These are phyloP conservation scores for Bergia puertoricense DNA, from an alignment of 92 coral and sea anemone species.

Conservation along the genomic window DNA sequence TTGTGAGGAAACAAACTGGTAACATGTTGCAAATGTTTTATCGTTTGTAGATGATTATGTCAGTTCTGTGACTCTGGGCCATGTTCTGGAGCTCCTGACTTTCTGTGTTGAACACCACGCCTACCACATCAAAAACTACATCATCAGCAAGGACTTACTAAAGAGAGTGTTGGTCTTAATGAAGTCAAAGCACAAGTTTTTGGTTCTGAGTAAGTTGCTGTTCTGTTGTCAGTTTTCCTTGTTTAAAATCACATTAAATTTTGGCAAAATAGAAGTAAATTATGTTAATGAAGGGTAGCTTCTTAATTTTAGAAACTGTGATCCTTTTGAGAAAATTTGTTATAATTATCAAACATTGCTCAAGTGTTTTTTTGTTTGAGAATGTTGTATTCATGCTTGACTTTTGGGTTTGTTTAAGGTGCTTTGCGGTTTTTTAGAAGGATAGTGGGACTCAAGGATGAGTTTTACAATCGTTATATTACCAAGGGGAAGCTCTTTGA, in stretches of 20 bases:
- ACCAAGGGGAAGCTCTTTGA: slow-evolving; percentile 95
- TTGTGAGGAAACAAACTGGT: too few species aligned
- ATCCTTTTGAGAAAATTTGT: too few species aligned
- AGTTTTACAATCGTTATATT: slow-evolving; percentile 98
- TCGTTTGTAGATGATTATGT: slow-evolving; percentile 78
- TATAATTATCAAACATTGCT: too few species aligned
- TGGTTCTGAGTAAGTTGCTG: slow-evolving; percentile 86
- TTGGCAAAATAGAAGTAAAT: too few species aligned
- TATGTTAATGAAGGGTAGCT: too few species aligned
- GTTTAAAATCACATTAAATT: too few species aligned
- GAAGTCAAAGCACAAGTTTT: slow-evolving; percentile 94
- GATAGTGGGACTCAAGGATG: slow-evolving; percentile 95
- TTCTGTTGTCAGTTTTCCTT: too few species aligned
- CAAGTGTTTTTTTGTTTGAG: neutral
- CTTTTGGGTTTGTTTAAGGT: slow-evolving; percentile 54
- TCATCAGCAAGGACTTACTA: slow-evolving; percentile 93
- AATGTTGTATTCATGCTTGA: neutral
- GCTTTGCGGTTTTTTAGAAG: slow-evolving; percentile 94
- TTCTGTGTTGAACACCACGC: slow-evolving; percentile 98
- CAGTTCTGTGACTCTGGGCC: slow-evolving; percentile 84
- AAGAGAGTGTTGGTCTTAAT: slow-evolving; percentile 85
- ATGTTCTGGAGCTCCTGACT: slow-evolving; percentile 85
- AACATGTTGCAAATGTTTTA: neutral
- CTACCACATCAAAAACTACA: slow-evolving; percentile 98
- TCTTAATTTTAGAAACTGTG: too few species aligned